Evolutionary conservation across 2,797 vertebrate species (phyloP), one percentile per base, ranked within the genome.

Genomic region (Lutjanus campechanus): DNA sequence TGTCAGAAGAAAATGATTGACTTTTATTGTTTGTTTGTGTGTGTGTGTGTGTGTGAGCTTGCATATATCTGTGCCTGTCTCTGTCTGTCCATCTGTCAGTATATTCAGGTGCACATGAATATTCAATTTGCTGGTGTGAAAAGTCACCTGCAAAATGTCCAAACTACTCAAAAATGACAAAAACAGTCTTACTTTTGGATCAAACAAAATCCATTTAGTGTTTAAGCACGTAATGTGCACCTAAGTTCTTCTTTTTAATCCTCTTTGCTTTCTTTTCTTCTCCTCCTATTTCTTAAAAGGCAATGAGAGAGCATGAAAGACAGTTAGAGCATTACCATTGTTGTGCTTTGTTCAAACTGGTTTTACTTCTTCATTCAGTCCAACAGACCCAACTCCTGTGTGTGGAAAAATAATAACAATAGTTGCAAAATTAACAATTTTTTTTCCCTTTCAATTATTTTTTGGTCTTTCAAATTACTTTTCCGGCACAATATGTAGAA

Each of bases 1-100:
- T 90, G 91, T 94, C 92, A 93, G 58, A 70, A 71, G 79, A 85
- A 90, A 90, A 92, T 93, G 91, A 95, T 93, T 86, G 92, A 93
- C 89, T 93, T 90, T 86, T 79, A 88, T 82, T 85, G 84, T 88
- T 83, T 88, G 77, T 68, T 25, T 83, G 76, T 49, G 66, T 70
- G 69, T 44, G 72, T 12, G 58, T 1, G 61, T 46, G 76, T 43
- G 29, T 17, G 7, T 5, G 63, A 54, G 44, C 41, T 69, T 10
- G 6, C 11, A 13, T 71, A 65, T 78, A 87, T 85, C 60, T 67
- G 22, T 64, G 69, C 49, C 15, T 4, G 4, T 69, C 59, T 63
- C n/a, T 25, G n/a, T 64, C 56, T 46, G 73, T 77, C 60, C 54
- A 13, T 70, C 46, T 79, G 68, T 82, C 69, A 78, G 4, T 51